Evolutionary conservation across 2,888 invertebrate genomes (phyloP).

Genomic region (Xanthorhoe designata): DNA sequence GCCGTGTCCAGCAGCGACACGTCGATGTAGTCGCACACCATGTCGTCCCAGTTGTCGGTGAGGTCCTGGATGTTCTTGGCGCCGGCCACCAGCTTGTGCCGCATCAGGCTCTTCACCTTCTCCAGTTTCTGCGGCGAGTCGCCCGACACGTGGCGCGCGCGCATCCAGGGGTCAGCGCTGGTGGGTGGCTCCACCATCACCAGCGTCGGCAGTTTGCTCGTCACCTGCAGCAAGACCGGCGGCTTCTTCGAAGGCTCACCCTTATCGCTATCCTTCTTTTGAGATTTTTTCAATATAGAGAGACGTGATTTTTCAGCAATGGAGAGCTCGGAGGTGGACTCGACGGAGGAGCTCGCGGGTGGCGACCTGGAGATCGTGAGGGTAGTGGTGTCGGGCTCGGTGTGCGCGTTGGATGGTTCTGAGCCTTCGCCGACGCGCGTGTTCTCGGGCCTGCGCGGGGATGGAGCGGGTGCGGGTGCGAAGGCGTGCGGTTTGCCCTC

Average conservation of each 20-base stretch:
- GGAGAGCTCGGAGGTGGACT: constrained; percentile 51
- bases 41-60: constrained; percentile 73
- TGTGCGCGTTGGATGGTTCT: constrained; percentile 6
- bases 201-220: constrained; percentile 61
- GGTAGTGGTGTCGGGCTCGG: background rate
- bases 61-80: constrained; percentile 69
- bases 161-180: constrained; percentile 50
- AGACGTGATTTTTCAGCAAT: constrained; percentile 71
- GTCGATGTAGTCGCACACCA: constrained; percentile 76
- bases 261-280: constrained; percentile 60
- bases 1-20: constrained; percentile 48
- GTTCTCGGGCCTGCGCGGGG: constrained; percentile 9
- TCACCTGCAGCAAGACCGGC: constrained; percentile 70
- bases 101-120: constrained; percentile 69
- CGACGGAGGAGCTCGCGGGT: constrained; percentile 4
- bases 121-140: constrained; percentile 62
- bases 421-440: background rate
- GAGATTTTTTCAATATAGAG: constrained; percentile 72
- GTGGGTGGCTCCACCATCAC: constrained; percentile 68
- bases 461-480: constrained; percentile 12
- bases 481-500: constrained; percentile 28
- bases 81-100: constrained; percentile 64
- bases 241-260: constrained; percentile 61
- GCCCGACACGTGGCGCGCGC: constrained; percentile 52
- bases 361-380: constrained; percentile 11